Conservation (phyloP, 2,888 invertebrate genomes). For the Ceraclea dissimilis region DNA sequence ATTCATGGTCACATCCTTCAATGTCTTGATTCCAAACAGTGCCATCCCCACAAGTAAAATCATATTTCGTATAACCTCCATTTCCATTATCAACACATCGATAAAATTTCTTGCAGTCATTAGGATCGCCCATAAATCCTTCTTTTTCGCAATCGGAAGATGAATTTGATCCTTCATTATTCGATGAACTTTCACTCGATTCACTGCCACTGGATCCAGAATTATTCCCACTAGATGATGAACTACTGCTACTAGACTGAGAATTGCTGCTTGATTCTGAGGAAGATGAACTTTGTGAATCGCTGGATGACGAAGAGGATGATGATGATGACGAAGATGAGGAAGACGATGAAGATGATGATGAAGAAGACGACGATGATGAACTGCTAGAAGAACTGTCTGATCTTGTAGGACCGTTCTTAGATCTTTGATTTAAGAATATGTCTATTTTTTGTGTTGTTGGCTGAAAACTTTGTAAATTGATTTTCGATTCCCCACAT, state of each 20-base stretch:
- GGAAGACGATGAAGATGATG: slow-evolving; percentile 10
- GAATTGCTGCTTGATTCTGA: not conserved
- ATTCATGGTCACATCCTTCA: slow-evolving; percentile 57
- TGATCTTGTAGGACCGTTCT: not conserved
- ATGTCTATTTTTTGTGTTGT: not conserved
- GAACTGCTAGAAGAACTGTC: not conserved
- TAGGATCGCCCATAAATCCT: slow-evolving; percentile 63
- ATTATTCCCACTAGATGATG: not conserved
- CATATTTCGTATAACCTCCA: slow-evolving; percentile 55
- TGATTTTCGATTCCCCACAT: slow-evolving; percentile 21
- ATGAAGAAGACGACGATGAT: not conserved
- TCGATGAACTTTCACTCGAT: not conserved
- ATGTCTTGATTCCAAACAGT: slow-evolving; percentile 62
- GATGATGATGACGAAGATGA: not conserved
- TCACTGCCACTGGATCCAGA: not conserved
- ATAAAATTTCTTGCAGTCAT: slow-evolving; percentile 68
- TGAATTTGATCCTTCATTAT: slow-evolving; percentile 7
- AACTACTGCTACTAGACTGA: not conserved
- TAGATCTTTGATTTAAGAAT: not conserved
- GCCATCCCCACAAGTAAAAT: slow-evolving; percentile 62
- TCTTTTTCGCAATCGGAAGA: slow-evolving; percentile 46
- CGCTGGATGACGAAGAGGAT: not conserved
- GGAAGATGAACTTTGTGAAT: slow-evolving; percentile 4
- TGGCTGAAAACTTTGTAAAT: not conserved
- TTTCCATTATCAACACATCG: slow-evolving; percentile 61